A percentile compares a stretch with the other conserved stretches of the same genome.
Conservation (phyloP, 2,113 vertebrate species). For the Peromyscus californicus region DNA sequence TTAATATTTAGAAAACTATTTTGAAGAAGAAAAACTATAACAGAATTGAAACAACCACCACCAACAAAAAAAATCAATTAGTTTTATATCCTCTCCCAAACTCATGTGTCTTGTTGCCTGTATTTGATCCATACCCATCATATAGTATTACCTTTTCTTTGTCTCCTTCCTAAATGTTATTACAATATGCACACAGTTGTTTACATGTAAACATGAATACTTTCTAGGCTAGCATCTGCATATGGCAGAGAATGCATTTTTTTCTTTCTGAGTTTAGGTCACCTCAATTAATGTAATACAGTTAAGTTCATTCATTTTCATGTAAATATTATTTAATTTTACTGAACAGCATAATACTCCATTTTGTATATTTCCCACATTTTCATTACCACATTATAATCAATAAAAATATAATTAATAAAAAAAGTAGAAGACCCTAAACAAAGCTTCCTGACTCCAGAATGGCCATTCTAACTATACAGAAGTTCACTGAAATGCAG, state of each 20-base stretch:
- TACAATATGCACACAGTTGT: neutral
- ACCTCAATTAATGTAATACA: neutral
- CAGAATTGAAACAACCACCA: neutral
- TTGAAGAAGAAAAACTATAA: neutral
- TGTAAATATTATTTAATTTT: neutral
- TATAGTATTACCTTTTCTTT: neutral
- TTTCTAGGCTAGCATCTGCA: neutral
- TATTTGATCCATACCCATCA: neutral
- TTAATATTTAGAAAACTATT: conserved; percentile 4
- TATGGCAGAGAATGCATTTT: neutral
- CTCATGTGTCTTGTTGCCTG: neutral
- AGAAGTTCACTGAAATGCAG: neutral
- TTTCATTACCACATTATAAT: neutral
- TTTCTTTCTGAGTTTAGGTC: neutral
- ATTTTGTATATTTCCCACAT: neutral
- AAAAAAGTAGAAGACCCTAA: neutral
- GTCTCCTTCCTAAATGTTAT: neutral
- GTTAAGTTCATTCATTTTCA: neutral
- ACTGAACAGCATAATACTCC: too few species aligned
- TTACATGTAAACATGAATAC: neutral
- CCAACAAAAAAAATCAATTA: neutral
- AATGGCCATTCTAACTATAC: neutral
- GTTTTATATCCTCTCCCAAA: neutral
- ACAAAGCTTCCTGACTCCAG: neutral
- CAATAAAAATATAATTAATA: neutral